phyloP scores from a whole-genome alignment of 2,113 vertebrate species.

The Bufo gargarizans region DNA sequence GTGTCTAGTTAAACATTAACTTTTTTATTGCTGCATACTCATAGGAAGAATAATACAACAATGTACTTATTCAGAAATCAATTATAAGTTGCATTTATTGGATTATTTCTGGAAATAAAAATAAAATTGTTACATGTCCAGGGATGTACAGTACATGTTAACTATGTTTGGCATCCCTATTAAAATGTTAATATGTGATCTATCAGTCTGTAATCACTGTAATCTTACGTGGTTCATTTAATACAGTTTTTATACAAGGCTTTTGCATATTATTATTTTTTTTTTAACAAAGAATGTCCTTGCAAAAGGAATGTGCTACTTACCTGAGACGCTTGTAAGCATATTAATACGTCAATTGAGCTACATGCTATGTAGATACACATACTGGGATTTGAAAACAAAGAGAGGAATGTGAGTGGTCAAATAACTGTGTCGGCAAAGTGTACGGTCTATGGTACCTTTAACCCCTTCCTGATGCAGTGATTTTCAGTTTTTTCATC shows the following conservation, averaged over 20 bases:
- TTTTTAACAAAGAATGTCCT: background rate
- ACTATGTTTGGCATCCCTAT: slow-evolving; percentile 3
- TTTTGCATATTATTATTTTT: background rate
- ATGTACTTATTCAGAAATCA: background rate
- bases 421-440: too few relatives aligned
- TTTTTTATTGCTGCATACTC: background rate
- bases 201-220: background rate
- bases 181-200: slow-evolving; percentile 5
- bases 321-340: background rate
- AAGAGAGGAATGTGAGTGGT: too few relatives aligned
- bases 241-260: background rate
- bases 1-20: background rate
- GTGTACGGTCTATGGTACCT: too few relatives aligned
- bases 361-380: too few relatives aligned
- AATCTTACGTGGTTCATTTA: background rate
- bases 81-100: slow-evolving; percentile 2
- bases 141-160: background rate
- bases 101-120: background rate
- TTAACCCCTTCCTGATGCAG: too few relatives aligned
- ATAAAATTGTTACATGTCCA: background rate
- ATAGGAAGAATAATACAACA: background rate
- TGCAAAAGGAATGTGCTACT: background rate
- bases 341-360: too few relatives aligned
- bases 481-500: too few relatives aligned
- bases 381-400: too few relatives aligned